Conservation (phyloP, 2,888 invertebrate species). For the Aromia moschata region DNA sequence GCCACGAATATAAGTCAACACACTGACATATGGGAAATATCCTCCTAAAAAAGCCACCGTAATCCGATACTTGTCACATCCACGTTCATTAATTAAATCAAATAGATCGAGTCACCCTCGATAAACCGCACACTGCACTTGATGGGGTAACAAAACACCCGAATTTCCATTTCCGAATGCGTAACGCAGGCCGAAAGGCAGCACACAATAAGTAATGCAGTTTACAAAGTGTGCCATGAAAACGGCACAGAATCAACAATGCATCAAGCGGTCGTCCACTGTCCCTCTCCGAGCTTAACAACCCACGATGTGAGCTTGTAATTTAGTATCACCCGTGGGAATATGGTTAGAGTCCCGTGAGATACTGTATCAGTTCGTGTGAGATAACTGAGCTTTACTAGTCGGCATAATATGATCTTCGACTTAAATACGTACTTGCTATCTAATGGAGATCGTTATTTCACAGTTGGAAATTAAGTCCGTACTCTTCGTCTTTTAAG, state of each 20-base stretch:
- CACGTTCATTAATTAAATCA: slow-evolving; percentile 14
- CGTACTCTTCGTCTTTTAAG: no score
- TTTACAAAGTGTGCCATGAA: slow-evolving; percentile 28
- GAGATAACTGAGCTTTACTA: slow-evolving; percentile 3
- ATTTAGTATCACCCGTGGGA: slow-evolving; percentile 43
- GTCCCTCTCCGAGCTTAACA: slow-evolving; percentile 5
- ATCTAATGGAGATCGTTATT: no score
- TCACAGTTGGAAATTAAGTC: no score
- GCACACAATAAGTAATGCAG: slow-evolving; percentile 20
- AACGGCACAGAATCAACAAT: slow-evolving; percentile 30
- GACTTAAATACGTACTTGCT: no score
- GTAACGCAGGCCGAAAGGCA: slow-evolving; percentile 3
- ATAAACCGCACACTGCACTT: slow-evolving; percentile 8
- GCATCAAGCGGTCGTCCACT: slow-evolving; percentile 25
- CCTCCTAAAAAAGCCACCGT: not conserved
- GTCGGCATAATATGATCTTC: no score
- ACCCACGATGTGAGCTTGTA: slow-evolving; percentile 12
- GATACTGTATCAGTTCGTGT: slow-evolving; percentile 29
- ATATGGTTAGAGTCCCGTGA: slow-evolving; percentile 35
- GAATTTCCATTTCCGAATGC: slow-evolving; percentile 14
- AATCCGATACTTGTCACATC: slow-evolving; percentile 13
- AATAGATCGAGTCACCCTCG: slow-evolving; percentile 21
- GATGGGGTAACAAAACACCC: slow-evolving; percentile 22
- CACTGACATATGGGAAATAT: not conserved
- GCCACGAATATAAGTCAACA: no score